Evolutionary conservation across 2,113 vertebrate genomes (phyloP), one percentile per base, ranked within the genome.

Genomic region (Poeciliopsis turrubarensis): DNA sequence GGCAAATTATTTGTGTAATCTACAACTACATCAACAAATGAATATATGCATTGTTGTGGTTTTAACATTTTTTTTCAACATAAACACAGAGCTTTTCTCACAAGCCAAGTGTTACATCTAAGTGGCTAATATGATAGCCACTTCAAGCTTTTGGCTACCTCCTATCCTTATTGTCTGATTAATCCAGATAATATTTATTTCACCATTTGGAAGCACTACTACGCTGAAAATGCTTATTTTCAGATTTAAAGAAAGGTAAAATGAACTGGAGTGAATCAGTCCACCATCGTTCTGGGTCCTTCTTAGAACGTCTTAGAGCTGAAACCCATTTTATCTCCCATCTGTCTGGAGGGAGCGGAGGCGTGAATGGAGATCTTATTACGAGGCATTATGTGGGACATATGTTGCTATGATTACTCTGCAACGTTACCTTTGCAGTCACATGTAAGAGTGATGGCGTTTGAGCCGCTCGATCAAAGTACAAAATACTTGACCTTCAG

Each of bases 401-500:
- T 37, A 75, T 85, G 86, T 82, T 88, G 78, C 86, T 80, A 75
- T 77, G 86, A 91, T 89, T 84, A 83, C 73, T 82, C 72, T 78
- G 61, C 60, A 70, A 60, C 65, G 76, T 88, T 86, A 78, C 69
- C 75, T 86, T 74, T 68, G 44, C 31, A 37, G 51, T 70, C 57
- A 83, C 70, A 88, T 76, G 71, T 77, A 82, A 78, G 73, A 78
- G 73, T 34, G 51, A 25, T 22, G 60, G 54, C 63, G 67, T 77
- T 79, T 61, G 73, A 70, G 67, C 62, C 54, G 73, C 81, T 86
- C 65, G 2, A 67, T 60, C 30, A 25, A 17, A 70, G 70, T 87
- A 84, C 82, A 89, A 89, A 86, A 81, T 84, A 76, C 86, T 89
- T 90, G 87, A 91, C 90, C 89, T 89, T 89, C 86, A 86, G 22